Evolutionary conservation across 2,888 invertebrate genomes (phyloP), one percentile per base, ranked within the genome.

Genomic region (Bombyx huttoni): DNA sequence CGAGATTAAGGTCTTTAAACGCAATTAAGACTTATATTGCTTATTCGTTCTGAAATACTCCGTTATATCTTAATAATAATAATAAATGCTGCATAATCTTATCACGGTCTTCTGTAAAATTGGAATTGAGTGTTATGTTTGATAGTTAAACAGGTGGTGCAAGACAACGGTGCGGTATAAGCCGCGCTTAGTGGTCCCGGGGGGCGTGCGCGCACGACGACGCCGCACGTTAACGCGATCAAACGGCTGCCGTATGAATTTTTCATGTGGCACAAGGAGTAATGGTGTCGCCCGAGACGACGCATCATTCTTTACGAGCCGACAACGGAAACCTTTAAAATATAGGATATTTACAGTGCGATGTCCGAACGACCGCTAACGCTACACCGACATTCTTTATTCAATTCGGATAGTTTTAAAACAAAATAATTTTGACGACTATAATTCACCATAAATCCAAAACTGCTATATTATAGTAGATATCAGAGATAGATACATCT

Each of bases 271-370:
- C 66, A 72, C 74, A 65, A 79, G 75, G 73, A 84, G 80, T 85
- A 86, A 85, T 84, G 83, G 84, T 78, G 75, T 73, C 76, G 77
- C 78, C 63, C 65, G 75, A 81, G 79, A 81, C 81, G 70, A 61
- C 68, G 83, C 79, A 84, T 87, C 87, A 87, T 86, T 87, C 84
- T 88, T 88, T 87, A 87, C 83, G 86, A 85, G 74, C 71, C 75
- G 81, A 84, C 82, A 81, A 79, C 79, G 67, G 72, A 73, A 68
- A 70, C 76, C 73, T 78, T 79, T 79, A 78, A 81, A 78, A 79
- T 79, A 81, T 81, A 81, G 69, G 68, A 68, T 72, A 71, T 73
- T 70, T 40, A 73, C 68, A 65, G 59, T 59, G 58, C 61, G 49
- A 56, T 56, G 57, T 47, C 50, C 24, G 24, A 14, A 47, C 14